Percentiles rank a stretch among this genome's conserved stretches.
phyloP scores from a whole-genome alignment of 2,888 invertebrate species.

The Anagyrus pseudococci region DNA sequence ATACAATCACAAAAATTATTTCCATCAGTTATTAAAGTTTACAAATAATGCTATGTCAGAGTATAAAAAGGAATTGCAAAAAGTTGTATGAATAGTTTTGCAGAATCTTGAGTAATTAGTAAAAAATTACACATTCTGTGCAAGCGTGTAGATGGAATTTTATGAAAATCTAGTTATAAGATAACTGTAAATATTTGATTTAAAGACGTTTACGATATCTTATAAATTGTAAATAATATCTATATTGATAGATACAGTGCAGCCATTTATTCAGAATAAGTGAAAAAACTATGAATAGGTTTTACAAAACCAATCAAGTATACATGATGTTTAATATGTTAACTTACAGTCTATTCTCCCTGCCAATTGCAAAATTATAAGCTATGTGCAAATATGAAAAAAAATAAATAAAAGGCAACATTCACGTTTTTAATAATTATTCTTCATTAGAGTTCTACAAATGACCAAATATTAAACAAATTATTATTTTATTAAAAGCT shows the following conservation, averaged over 20 bases:
- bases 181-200: constrained; percentile 32
- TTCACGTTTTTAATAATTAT: too few relatives aligned
- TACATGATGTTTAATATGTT: too few relatives aligned
- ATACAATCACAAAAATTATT: too few relatives aligned
- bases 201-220: constrained; percentile 14
- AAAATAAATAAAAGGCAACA: too few relatives aligned
- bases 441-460: too few relatives aligned
- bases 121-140: constrained; percentile 15
- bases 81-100: constrained; percentile 15
- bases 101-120: constrained; percentile 23
- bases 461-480: too few relatives aligned
- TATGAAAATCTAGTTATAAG: constrained; percentile 29
- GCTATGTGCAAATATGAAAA: not conserved
- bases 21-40: too few relatives aligned
- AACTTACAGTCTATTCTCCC: too few relatives aligned
- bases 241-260: constrained; percentile 18
- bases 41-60: constrained; percentile 1
- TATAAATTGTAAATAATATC: constrained; percentile 29
- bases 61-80: constrained; percentile 26
- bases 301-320: too few relatives aligned
- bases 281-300: too few relatives aligned
- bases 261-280: constrained; percentile 27
- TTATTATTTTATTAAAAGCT: too few relatives aligned
- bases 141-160: constrained; percentile 18
- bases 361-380: too few relatives aligned